Evolutionary conservation across 64 coral and sea anemone species (phyloP), one percentile per base, ranked within the genome.

Genomic region (Orbicella faveolata): DNA sequence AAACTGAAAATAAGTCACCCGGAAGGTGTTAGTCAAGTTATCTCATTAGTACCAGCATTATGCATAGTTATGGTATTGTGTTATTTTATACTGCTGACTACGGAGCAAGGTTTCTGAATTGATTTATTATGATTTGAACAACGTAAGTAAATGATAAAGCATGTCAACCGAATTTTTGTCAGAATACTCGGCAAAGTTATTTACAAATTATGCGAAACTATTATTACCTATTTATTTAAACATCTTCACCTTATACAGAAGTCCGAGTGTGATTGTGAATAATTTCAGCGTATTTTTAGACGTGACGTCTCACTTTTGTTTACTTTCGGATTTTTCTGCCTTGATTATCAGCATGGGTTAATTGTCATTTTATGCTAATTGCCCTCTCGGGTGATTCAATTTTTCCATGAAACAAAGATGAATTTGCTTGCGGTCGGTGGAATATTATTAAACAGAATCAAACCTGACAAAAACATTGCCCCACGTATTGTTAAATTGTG

Each of bases 381-480:
- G 67, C 23, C 55, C 10, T 70, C 21, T 23, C 67, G 8, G 67
- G 67, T 70, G 67, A 25, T 70, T 70, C 67, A 26, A 33, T 21
- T 70, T 67, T 70, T 8, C n/a, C n/a, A 9, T n/a, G 30, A 68
- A 67, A 67, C 81, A 83, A 83, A 36, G 20, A 39, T 19, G 9
- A 84, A 68, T 84, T 67, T 84, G 36, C 61, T 68, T 69, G 37
- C 81, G 62, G 20, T 15, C n/a, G 37, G 39, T 14, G 62, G 73
- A 85, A 85, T 72, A 70, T 82, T 85, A 26, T 72, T 73, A 72
- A 44, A 44, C 30, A 63, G 35, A 66, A n/a, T 66, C 63, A 48
- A 14, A 52, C 73, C 39, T 64, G 7, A 36, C 62, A 25, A 70
- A 70, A 70, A 23, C 67, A 70, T 33, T 2, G 6, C 16, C 36